A percentile compares a stretch with the other conserved stretches of the same genome.
These are phyloP conservation scores for Pogona vitticeps DNA, from an alignment of 2,113 vertebrate genomes.

Conservation along the genomic window DNA sequence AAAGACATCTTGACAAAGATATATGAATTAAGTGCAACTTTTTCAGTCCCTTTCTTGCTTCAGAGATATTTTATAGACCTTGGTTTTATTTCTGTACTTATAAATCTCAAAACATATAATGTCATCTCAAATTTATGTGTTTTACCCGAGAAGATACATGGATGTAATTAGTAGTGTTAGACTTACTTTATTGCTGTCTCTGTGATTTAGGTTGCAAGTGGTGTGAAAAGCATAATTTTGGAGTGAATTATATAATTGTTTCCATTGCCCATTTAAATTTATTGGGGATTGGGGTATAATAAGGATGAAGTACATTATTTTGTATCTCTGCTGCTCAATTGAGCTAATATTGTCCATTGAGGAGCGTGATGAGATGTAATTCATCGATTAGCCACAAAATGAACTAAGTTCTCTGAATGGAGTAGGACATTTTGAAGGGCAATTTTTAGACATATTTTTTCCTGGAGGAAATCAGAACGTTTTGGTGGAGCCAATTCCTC, in stretches of 20 bases:
- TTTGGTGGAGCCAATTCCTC: slow-evolving; percentile 29
- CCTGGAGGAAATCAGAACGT: slow-evolving; percentile 22
- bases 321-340: slow-evolving; percentile 69
- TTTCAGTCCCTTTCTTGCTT: not conserved
- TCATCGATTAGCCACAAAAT: slow-evolving; percentile 51
- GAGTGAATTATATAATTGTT: slow-evolving; percentile 70
- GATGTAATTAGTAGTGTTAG: slow-evolving; percentile 59
- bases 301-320: slow-evolving; percentile 70
- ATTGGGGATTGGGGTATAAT: slow-evolving; percentile 57
- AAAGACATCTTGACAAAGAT: not conserved
- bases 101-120: slow-evolving; percentile 56
- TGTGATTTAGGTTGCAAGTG: slow-evolving; percentile 62
- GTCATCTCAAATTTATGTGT: slow-evolving; percentile 56
- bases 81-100: slow-evolving; percentile 13
- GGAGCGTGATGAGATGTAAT: slow-evolving; percentile 49
- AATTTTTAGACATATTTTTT: slow-evolving; percentile 13
- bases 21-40: slow-evolving; percentile 27
- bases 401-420: slow-evolving; percentile 40
- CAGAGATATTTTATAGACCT: not conserved
- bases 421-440: not conserved
- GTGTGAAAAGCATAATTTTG: slow-evolving; percentile 71
- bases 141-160: slow-evolving; percentile 61
- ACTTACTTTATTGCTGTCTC: slow-evolving; percentile 67
- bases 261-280: slow-evolving; percentile 70
- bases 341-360: slow-evolving; percentile 65